A percentile compares a stretch with the other conserved stretches of the same genome.
These are phyloP conservation scores for Phocoena sinus DNA, from an alignment of 2,113 vertebrate genomes.

Conservation along the genomic window DNA sequence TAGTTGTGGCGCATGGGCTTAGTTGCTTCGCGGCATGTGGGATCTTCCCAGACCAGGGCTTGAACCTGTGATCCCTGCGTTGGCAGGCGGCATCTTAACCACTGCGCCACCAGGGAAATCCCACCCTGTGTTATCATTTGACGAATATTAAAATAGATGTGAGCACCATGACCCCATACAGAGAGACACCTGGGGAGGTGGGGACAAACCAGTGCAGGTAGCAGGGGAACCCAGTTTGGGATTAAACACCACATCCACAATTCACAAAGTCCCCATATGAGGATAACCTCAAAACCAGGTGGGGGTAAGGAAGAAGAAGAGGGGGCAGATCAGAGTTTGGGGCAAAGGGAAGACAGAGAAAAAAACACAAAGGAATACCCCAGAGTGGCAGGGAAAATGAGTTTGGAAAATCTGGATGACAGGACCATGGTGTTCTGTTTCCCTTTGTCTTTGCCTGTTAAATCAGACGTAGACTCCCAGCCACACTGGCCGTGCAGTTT, in stretches of 20 bases:
- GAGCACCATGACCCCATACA: neutral
- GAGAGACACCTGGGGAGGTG: neutral
- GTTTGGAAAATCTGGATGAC: too few species aligned
- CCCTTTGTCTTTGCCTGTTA: neutral
- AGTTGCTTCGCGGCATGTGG: too few species aligned
- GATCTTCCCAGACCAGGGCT: too few species aligned
- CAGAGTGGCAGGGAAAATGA: neutral
- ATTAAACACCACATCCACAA: fast-evolving
- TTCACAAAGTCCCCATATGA: neutral
- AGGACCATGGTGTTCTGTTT: fast-evolving
- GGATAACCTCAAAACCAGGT: neutral
- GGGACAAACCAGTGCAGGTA: too few species aligned
- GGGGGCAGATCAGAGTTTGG: neutral
- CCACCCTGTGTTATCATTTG: neutral
- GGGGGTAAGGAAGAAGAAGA: neutral
- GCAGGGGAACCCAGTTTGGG: neutral
- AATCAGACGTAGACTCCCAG: too few species aligned
- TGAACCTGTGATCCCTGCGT: too few species aligned
- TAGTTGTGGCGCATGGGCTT: too few species aligned
- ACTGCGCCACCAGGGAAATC: too few species aligned
- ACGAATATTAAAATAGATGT: neutral
- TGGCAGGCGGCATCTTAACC: too few species aligned
- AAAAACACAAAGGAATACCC: too few species aligned
- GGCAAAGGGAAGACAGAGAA: neutral
- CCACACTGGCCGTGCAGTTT: fast-evolving